Conservation (phyloP, 2,797 vertebrate species). For the Poecile montanus region DNA sequence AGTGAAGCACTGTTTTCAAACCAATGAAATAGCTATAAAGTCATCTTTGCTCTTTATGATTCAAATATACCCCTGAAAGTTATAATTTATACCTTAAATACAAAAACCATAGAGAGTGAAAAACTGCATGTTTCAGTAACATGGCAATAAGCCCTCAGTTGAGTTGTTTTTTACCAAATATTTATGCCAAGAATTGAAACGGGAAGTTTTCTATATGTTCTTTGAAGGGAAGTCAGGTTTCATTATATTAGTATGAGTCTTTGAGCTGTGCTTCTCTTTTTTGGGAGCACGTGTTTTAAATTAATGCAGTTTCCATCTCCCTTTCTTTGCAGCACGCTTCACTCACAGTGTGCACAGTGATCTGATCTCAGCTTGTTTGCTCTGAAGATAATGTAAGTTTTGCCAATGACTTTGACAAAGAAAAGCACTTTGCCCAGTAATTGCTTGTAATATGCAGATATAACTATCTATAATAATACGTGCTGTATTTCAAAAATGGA, state of each 20-base stretch:
- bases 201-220: not conserved
- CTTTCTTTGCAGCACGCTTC: not conserved
- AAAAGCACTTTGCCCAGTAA: conserved; percentile 42
- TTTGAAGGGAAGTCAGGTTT: conserved; percentile 35
- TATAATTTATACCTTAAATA: not conserved
- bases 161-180: conserved; percentile 14
- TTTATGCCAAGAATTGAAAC: not conserved
- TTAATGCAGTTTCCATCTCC: not conserved
- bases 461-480: not conserved
- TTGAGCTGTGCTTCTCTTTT: not conserved
- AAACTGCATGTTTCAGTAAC: conserved; percentile 6
- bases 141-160: not conserved
- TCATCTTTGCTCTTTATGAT: not conserved
- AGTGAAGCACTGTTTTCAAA: conserved; percentile 30
- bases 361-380: conserved; percentile 27
- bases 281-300: not conserved
- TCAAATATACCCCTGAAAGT: not conserved
- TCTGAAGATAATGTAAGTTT: conserved; percentile 25
- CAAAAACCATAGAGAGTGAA: not conserved
- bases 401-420: conserved; percentile 48
- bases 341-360: not conserved
- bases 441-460: conserved; percentile 50
- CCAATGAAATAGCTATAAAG: not conserved
- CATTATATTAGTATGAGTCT: conserved; percentile 3
- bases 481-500: not conserved